Evolutionary conservation across 2,888 invertebrate species (phyloP), one percentile per base, ranked within the genome.

Genomic region (Chaitophorus viminalis): DNA sequence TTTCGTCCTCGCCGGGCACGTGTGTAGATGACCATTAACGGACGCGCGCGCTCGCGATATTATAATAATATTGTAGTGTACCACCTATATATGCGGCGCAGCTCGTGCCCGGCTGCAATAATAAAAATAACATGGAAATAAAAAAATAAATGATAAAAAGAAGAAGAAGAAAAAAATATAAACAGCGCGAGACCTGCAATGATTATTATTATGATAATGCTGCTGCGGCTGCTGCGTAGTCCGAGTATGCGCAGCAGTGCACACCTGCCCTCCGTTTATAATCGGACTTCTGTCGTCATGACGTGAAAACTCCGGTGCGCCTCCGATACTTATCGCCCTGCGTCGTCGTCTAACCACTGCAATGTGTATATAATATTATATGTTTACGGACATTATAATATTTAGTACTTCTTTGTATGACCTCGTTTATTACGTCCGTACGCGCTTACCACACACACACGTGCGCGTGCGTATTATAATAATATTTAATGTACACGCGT

Each of bases 101-200:
- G 74, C 74, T 74, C 74, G 74, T 74, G 74, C 74, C 74, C 4
- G 1, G 36, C n/a, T n/a, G n/a, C 74, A 33, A 33, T 72, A 72
- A 72, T 72, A 74, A 74, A 74, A 74, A 74, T 29, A 8, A n/a
- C 29, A 68, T 5, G n/a, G 65, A n/a, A n/a, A 29, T 29, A 9
- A 3, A 8, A 29, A 8, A n/a, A n/a, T 65, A 14, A 29, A 31
- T 29, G 29, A 31, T 68, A 31, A 31, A 9, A 31, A n/a, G n/a
- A 25, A 21, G 21, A 21, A 25, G 21, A 25, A 25, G 25, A 60
- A 25, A 68, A 68, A 68, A 68, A 68, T 1, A 68, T 0, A n/a
- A 29, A 31, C 70, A 17, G 70, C 29, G 17, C 14, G 31, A 11
- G 65, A 29, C 0, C 29, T 29, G 17, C 17, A 29, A 31, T 14